These are phyloP conservation scores for Lates calcarifer DNA, from an alignment of 2,113 vertebrate species.

Conservation along the genomic window DNA sequence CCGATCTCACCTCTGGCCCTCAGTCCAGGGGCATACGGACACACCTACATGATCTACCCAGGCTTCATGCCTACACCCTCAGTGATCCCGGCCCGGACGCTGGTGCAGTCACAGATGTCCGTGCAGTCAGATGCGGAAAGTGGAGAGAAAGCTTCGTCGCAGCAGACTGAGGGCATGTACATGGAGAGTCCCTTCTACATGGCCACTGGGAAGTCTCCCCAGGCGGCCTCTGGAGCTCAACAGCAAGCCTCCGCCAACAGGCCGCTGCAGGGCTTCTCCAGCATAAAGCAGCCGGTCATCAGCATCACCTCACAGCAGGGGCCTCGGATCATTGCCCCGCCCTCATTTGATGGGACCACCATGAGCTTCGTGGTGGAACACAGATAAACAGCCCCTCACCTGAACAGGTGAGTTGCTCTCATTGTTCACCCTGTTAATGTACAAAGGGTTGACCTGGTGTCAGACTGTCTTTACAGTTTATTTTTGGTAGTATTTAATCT, in stretches of 20 bases:
- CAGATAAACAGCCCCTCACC: conserved; percentile 80
- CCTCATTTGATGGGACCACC: conserved; percentile 96
- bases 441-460: no score
- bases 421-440: not conserved
- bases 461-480: not conserved
- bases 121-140: conserved; percentile 70
- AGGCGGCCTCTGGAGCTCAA: conserved; percentile 36
- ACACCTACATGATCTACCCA: conserved; percentile 95
- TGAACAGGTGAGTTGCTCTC: conserved; percentile 49
- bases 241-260: conserved; percentile 50
- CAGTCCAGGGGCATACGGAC: conserved; percentile 87
- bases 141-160: conserved; percentile 35
- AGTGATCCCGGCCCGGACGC: conserved; percentile 82
- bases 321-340: conserved; percentile 91
- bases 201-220: conserved; percentile 83
- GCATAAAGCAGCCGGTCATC: conserved; percentile 89
- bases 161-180: conserved; percentile 78
- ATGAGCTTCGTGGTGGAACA: conserved; percentile 99
- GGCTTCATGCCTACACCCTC: conserved; percentile 88
- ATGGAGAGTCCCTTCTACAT: conserved; percentile 91
- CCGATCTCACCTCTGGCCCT: conserved; percentile 88
- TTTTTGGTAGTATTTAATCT: not conserved
- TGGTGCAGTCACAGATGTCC: conserved; percentile 85
- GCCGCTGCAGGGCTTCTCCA: conserved; percentile 67
- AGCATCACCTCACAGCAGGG: conserved; percentile 93